phyloP scores from a whole-genome alignment of 2,797 vertebrate species.

The Amphiprion clarkii region DNA sequence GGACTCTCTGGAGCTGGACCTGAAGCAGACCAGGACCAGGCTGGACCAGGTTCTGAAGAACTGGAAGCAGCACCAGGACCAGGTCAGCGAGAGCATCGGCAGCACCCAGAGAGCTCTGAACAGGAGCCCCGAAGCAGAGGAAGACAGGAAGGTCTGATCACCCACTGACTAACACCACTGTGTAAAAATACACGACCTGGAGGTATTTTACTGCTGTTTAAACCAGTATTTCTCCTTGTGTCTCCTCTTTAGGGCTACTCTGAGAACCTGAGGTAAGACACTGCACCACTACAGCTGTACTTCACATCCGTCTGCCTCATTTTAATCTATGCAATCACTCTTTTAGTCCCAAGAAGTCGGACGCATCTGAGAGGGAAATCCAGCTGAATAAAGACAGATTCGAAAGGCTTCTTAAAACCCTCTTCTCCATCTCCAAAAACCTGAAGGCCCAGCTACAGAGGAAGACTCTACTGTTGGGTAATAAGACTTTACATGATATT shows the following conservation, averaged over 20 bases:
- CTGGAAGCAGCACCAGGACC: conserved; percentile 77
- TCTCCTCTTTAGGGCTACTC: conserved; percentile 44
- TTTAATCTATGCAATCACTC: not conserved
- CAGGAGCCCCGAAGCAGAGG: not conserved
- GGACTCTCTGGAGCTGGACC: conserved; percentile 81
- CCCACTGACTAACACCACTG: rapidly evolving
- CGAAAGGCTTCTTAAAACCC: conserved; percentile 75
- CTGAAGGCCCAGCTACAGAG: conserved; percentile 81
- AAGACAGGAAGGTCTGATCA: conserved; percentile 39
- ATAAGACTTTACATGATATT: not conserved
- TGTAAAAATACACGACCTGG: not conserved
- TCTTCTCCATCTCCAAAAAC: conserved; percentile 76
- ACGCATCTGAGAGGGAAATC: conserved; percentile 69
- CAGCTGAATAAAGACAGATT: conserved; percentile 78
- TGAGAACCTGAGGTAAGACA: conserved; percentile 65
- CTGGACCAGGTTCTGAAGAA: conserved; percentile 77
- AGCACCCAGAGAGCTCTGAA: conserved; percentile 49
- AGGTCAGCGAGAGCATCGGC: conserved; percentile 70
- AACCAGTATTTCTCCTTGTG: conserved; percentile 18
- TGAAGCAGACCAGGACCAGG: conserved; percentile 67
- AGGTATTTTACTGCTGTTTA: not conserved
- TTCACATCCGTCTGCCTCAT: not conserved
- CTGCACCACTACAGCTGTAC: not conserved
- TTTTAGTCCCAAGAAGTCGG: conserved; percentile 74
- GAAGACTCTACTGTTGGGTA: conserved; percentile 82